Percentiles rank a stretch among this genome's conserved stretches.
Evolutionary conservation across 2,888 invertebrate genomes (phyloP).

Genomic region (Iselma pallidipennis): DNA sequence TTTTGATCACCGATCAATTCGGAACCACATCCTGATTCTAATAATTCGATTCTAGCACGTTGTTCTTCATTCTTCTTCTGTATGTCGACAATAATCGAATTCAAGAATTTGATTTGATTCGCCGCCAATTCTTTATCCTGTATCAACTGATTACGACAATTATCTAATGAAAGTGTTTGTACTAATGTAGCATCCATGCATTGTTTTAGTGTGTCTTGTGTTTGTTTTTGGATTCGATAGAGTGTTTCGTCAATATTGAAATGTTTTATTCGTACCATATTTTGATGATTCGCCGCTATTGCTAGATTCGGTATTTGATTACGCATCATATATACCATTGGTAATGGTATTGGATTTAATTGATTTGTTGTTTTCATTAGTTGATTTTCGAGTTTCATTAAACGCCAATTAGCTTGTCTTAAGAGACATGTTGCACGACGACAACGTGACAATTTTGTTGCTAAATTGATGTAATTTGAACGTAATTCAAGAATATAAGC

Average conservation of each 20-base stretch:
- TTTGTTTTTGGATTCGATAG: conserved; percentile 22
- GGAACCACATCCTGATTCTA: conserved; percentile 62
- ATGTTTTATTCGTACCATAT: not conserved
- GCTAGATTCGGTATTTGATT: not conserved
- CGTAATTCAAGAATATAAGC: not conserved
- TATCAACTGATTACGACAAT: conserved; percentile 51
- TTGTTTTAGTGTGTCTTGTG: conserved; percentile 31
- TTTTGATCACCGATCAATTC: conserved; percentile 49
- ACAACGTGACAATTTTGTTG: not conserved
- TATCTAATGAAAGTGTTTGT: conserved; percentile 33
- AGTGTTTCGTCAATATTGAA: conserved; percentile 5
- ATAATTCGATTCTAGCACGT: conserved; percentile 74
- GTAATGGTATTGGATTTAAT: not conserved
- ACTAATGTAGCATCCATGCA: conserved; percentile 32
- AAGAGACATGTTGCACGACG: not conserved
- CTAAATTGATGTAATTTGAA: not conserved
- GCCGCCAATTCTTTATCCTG: conserved; percentile 69
- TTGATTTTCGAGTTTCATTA: not conserved
- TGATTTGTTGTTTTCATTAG: not conserved
- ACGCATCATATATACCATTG: not conserved
- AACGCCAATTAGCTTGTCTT: not conserved
- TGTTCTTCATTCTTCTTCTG: conserved; percentile 89
- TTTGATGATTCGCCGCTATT: not conserved
- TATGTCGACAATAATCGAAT: conserved; percentile 96
- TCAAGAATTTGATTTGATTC: conserved; percentile 85